phyloP scores from a whole-genome alignment of 2,113 vertebrate species.

The Piaya cayana region DNA sequence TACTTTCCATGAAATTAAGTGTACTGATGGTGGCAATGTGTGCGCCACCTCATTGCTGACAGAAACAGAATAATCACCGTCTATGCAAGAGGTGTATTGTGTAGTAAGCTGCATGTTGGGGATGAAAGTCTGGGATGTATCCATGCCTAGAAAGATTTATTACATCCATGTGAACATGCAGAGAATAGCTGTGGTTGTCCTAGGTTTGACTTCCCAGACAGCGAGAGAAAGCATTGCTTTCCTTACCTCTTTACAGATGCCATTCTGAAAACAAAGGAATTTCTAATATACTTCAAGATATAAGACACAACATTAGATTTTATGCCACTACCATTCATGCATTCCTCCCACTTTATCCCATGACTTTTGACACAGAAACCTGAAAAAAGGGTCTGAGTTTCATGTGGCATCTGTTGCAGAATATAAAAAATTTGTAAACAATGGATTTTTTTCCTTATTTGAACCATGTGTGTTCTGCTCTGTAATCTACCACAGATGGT shows the following conservation, averaged over 20 bases:
- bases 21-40: neutral
- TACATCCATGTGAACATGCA: neutral
- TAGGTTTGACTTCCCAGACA: neutral
- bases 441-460: conserved; percentile 15
- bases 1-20: neutral
- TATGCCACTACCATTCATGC: neutral
- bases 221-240: neutral
- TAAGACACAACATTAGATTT: neutral
- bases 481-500: conserved; percentile 2
- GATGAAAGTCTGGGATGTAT: neutral
- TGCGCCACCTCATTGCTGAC: neutral
- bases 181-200: neutral
- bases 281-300: neutral
- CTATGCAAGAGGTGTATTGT: neutral
- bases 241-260: neutral
- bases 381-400: neutral
- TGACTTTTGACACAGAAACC: conserved; percentile 10
- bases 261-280: neutral
- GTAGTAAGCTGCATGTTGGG: neutral
- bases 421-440: conserved; percentile 35
- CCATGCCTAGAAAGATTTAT: neutral
- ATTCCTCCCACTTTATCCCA: conserved; percentile 2
- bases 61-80: neutral
- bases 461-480: conserved; percentile 20
- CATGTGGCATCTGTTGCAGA: neutral